phyloP scores from a whole-genome alignment of 2,797 vertebrate species.

The Sphenodon punctatus region DNA sequence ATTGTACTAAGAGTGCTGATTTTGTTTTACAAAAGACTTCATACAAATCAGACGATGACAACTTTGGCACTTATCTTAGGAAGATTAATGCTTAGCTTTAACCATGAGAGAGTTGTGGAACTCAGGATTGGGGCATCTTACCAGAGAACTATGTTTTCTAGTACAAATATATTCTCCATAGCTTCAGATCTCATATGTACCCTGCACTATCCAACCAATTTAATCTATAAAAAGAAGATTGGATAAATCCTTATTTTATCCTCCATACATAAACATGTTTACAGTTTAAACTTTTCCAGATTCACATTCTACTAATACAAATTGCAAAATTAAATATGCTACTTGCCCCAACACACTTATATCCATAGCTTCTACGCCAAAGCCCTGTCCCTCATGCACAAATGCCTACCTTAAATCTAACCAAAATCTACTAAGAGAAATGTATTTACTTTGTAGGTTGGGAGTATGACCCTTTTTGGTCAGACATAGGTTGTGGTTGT shows the following conservation, averaged over 20 bases:
- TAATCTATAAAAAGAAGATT: neutral
- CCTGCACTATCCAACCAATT: fast-evolving
- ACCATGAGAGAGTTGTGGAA: neutral
- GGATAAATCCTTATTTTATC: neutral
- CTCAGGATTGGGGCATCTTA: neutral
- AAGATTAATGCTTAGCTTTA: neutral
- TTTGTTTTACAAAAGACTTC: neutral
- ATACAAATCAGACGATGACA: neutral
- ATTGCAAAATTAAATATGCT: no score
- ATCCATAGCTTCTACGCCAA: neutral
- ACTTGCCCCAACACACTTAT: no score
- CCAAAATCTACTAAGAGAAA: neutral
- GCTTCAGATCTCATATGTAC: neutral
- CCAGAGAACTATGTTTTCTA: no score
- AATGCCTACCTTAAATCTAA: neutral
- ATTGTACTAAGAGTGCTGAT: neutral
- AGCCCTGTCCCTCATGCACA: neutral
- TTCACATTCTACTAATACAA: neutral
- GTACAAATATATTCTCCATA: no score
- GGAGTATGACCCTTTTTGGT: no score
- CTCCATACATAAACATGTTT: neutral
- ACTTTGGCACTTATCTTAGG: neutral
- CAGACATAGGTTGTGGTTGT: neutral
- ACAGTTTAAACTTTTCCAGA: neutral
- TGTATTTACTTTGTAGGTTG: neutral